Percentiles rank a stretch among this genome's conserved stretches.
Evolutionary conservation across 53 echinoderm and acorn worm genomes (phyloP).

Genomic region (Crossaster papposus): DNA sequence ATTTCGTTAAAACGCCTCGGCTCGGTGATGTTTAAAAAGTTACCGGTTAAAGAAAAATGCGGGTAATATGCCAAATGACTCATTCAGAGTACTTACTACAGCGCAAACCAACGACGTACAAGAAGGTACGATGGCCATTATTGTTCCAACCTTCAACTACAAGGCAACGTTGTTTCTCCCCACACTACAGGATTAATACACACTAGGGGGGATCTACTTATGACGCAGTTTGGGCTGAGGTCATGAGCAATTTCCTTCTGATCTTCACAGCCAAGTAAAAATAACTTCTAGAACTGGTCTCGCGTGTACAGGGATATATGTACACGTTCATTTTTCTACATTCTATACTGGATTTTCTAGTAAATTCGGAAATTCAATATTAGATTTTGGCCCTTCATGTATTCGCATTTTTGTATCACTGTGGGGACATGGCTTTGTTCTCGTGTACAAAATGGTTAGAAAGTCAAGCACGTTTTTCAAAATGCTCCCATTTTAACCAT

Average conservation of each 20-base stretch:
- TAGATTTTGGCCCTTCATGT: no score
- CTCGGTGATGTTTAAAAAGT: not conserved
- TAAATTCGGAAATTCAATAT: no score
- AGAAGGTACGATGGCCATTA: not conserved
- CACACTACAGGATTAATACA: not conserved
- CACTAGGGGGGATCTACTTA: not conserved
- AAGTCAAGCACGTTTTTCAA: no score
- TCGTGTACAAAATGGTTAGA: no score
- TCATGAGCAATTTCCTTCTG: constrained; percentile 62
- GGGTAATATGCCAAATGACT: not conserved
- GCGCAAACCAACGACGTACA: no score
- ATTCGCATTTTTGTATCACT: no score
- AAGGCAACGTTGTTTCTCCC: not conserved
- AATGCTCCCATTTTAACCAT: no score
- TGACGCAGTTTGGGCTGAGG: constrained; percentile 39
- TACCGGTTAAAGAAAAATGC: not conserved
- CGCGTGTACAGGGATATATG: not conserved
- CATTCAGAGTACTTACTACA: not conserved
- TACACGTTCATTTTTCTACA: no score
- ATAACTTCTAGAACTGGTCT: constrained; percentile 29
- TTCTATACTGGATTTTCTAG: no score
- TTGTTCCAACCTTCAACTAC: not conserved
- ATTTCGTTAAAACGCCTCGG: no score
- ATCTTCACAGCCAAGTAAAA: constrained; percentile 28
- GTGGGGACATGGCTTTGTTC: no score